Evolutionary conservation across 2,797 vertebrate species (phyloP).

Genomic region (Hylomyscus alleni): DNA sequence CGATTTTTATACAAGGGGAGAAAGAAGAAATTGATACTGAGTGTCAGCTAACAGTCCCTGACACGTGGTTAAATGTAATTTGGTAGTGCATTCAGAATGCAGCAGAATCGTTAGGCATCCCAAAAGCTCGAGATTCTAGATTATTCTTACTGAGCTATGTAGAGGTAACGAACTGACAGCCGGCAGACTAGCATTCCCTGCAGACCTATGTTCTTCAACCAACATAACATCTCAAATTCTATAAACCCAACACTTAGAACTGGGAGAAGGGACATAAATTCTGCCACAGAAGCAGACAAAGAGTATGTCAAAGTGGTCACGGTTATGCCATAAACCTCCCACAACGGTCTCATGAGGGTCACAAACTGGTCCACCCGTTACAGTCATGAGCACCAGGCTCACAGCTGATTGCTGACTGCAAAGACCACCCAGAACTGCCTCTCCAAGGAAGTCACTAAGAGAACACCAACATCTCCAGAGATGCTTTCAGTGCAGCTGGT

Average conservation of each 20-base stretch:
- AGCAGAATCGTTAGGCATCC: neutral
- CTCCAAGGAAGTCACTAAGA: neutral
- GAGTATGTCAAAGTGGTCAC: neutral
- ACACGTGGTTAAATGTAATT: neutral
- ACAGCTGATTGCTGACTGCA: neutral
- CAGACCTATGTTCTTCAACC: neutral
- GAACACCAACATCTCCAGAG: neutral
- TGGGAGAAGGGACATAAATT: slow-evolving; percentile 9
- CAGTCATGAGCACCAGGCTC: neutral
- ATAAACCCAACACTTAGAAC: neutral
- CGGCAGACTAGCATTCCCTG: neutral
- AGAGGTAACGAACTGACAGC: neutral
- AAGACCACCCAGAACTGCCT: neutral
- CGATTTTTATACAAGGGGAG: neutral
- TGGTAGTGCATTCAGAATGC: neutral
- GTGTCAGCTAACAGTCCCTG: neutral
- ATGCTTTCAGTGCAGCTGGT: neutral
- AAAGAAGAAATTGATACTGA: neutral
- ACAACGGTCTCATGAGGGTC: neutral
- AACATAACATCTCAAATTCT: neutral
- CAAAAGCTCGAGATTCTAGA: neutral
- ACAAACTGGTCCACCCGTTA: neutral
- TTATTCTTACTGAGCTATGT: neutral
- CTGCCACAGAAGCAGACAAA: neutral
- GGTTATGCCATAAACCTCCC: neutral